A percentile compares a stretch with the other conserved stretches of the same genome.
Evolutionary conservation across 2,888 invertebrate genomes (phyloP).

Genomic region (Neria commutata): DNA sequence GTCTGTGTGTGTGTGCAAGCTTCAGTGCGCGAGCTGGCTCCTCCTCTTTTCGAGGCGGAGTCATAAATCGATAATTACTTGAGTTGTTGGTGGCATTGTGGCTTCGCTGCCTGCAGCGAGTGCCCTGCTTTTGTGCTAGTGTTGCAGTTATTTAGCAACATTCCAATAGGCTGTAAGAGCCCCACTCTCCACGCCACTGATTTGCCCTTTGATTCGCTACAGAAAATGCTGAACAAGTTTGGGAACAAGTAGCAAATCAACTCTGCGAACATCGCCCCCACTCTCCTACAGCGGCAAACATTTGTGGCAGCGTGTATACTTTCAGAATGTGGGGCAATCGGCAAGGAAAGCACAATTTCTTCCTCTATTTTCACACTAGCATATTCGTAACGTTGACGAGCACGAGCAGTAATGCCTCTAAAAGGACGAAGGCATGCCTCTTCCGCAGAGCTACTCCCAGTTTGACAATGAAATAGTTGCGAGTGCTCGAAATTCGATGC

Average conservation of each 20-base stretch:
- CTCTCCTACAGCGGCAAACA: too few species aligned
- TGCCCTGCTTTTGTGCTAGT: not conserved
- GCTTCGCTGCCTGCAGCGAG: not conserved
- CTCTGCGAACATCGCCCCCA: too few species aligned
- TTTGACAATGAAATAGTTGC: slow-evolving; percentile 22
- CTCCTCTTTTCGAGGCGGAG: slow-evolving; percentile 21
- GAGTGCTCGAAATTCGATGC: slow-evolving; percentile 3
- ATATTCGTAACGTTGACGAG: too few species aligned
- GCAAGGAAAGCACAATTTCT: too few species aligned
- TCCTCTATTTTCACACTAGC: too few species aligned
- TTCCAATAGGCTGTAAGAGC: slow-evolving; percentile 49
- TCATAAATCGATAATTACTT: not conserved
- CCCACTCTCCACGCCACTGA: slow-evolving; percentile 8
- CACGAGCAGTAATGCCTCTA: too few species aligned
- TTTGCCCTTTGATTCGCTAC: too few species aligned
- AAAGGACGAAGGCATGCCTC: not conserved
- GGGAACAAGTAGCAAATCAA: too few species aligned
- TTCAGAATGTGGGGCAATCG: too few species aligned
- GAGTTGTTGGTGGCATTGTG: not conserved
- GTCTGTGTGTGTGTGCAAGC: not conserved
- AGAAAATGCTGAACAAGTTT: too few species aligned
- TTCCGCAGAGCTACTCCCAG: slow-evolving; percentile 6
- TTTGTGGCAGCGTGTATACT: too few species aligned
- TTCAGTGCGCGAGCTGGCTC: slow-evolving; percentile 5
- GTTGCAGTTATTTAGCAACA: slow-evolving; percentile 52